phyloP scores from a whole-genome alignment of 64 coral and sea anemone genomes.

The Hydrozoanthus tunicans region DNA sequence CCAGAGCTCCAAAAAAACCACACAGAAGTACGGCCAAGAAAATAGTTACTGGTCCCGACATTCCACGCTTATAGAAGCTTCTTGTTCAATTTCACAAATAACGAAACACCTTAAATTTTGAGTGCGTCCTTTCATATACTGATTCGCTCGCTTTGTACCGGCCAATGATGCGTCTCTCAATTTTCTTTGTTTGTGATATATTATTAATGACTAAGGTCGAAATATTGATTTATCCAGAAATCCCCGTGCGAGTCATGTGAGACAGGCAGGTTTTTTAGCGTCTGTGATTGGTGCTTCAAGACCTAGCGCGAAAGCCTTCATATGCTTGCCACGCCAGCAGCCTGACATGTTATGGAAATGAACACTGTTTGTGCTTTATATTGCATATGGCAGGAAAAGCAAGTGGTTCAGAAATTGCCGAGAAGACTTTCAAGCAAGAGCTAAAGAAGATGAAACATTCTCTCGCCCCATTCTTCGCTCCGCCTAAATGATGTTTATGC shows the following conservation, averaged over 20 bases:
- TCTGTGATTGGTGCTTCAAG: background rate
- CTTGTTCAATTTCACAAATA: background rate
- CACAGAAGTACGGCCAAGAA: slow-evolving; percentile 46
- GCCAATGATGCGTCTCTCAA: background rate
- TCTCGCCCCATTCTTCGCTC: too few relatives aligned
- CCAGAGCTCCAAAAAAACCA: slow-evolving; percentile 46
- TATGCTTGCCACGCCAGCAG: too few relatives aligned
- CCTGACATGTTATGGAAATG: too few relatives aligned
- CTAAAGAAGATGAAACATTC: too few relatives aligned
- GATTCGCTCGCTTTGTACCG: background rate
- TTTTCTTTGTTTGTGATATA: slow-evolving; percentile 34
- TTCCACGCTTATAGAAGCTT: background rate
- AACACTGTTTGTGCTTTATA: too few relatives aligned
- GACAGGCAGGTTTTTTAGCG: too few relatives aligned
- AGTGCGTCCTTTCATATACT: background rate
- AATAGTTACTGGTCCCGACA: slow-evolving; percentile 47
- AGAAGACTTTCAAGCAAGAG: too few relatives aligned
- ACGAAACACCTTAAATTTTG: too few relatives aligned
- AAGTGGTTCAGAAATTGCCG: too few relatives aligned
- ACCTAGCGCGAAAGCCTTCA: background rate
- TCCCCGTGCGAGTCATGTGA: slow-evolving; percentile 52
- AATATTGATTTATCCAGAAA: slow-evolving; percentile 40
- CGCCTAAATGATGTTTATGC: too few relatives aligned
- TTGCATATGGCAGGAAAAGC: too few relatives aligned
- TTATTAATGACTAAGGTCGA: slow-evolving; percentile 47